These are phyloP conservation scores for Myotis findleyi DNA, from an alignment of 2,797 vertebrate genomes.

Conservation along the genomic window DNA sequence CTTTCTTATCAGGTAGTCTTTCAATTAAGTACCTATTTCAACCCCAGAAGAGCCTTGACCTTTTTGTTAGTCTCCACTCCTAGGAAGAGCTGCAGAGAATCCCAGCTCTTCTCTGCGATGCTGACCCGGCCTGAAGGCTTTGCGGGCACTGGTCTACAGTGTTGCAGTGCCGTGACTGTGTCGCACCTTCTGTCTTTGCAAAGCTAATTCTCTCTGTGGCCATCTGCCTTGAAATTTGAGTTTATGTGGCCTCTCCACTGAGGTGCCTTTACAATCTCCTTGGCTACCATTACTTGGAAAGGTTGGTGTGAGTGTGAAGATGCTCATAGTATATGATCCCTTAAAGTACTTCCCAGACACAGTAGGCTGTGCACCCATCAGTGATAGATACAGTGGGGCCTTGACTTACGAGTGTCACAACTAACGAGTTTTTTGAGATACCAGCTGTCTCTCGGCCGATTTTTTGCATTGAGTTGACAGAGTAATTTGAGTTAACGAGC, in stretches of 20 bases:
- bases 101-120: accelerated
- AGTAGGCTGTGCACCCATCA: neutral
- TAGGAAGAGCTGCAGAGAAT: neutral
- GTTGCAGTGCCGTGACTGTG: accelerated
- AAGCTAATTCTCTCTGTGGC: neutral
- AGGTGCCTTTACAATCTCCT: neutral
- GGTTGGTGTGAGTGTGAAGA: neutral
- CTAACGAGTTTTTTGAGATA: no score
- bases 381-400: neutral
- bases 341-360: neutral
- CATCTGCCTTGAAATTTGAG: neutral
- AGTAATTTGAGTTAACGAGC: no score
- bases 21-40: neutral
- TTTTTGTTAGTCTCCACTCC: neutral
- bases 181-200: neutral
- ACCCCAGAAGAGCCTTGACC: neutral
- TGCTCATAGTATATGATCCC: neutral
- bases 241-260: neutral
- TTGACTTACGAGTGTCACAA: no score
- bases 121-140: neutral
- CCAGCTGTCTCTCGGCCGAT: no score
- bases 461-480: no score
- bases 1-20: neutral
- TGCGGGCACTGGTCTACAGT: accelerated
- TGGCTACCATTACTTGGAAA: neutral